These are phyloP conservation scores for Carposina sasakii DNA, from an alignment of 1,140 invertebrate species.

Conservation along the genomic window DNA sequence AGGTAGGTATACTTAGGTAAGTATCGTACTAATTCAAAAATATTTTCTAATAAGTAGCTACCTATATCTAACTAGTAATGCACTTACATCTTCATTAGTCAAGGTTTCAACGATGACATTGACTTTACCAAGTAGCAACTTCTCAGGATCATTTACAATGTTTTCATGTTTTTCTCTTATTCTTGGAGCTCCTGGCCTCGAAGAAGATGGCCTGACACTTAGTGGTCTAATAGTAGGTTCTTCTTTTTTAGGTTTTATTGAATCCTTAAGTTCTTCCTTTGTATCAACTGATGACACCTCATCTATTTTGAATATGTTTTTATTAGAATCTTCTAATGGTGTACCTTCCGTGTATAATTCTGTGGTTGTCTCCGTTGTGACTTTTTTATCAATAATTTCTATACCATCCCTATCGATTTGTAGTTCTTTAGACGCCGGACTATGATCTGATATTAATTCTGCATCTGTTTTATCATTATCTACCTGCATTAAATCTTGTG, in stretches of 20 bases:
- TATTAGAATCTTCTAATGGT: no score
- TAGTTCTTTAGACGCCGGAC: background rate
- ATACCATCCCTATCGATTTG: no score
- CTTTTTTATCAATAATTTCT: no score
- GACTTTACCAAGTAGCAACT: conserved; percentile 74
- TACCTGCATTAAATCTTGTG: conserved; percentile 23
- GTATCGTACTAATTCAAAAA: no score
- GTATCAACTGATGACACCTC: no score
- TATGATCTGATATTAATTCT: background rate
- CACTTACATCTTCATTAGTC: conserved; percentile 61
- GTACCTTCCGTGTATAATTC: no score
- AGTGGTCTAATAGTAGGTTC: conserved; percentile 78
- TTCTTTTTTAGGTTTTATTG: no score
- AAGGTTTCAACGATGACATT: conserved; percentile 81
- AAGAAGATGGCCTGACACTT: conserved; percentile 81
- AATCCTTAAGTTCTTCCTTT: no score
- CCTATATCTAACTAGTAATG: background rate
- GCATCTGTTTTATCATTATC: conserved; percentile 6
- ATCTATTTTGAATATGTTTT: no score
- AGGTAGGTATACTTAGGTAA: background rate
- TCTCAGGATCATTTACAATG: conserved; percentile 71
- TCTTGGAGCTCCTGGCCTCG: conserved; percentile 83
- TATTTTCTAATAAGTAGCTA: no score
- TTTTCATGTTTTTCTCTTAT: conserved; percentile 72
- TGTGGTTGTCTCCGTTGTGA: no score